Conservation (phyloP, 2,888 invertebrate species). For the Tupiocoris notatus region DNA sequence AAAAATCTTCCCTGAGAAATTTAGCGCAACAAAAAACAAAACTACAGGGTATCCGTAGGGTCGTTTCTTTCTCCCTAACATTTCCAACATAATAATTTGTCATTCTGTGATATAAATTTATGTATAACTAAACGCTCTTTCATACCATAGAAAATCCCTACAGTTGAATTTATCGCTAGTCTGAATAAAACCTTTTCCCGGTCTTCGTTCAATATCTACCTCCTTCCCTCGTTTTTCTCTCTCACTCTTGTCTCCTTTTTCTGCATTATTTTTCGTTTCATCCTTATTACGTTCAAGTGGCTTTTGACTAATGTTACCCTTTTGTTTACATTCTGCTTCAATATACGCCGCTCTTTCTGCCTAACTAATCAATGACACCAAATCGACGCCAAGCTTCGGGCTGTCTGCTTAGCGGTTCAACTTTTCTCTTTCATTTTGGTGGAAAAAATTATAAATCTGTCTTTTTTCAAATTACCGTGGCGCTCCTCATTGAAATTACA, state of each 20-base stretch:
- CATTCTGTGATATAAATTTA: not conserved
- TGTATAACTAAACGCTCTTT: not conserved
- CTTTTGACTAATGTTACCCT: slow-evolving; percentile 20
- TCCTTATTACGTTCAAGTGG: slow-evolving; percentile 20
- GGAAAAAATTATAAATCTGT: not conserved
- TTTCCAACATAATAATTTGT: not conserved
- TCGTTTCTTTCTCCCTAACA: not conserved
- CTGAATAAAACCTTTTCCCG: not conserved
- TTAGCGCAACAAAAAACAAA: not conserved
- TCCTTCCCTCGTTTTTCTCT: not conserved
- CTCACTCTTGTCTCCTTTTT: not conserved
- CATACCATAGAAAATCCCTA: not conserved
- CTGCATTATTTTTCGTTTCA: slow-evolving; percentile 19
- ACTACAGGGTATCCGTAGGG: not conserved
- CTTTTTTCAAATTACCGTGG: not conserved
- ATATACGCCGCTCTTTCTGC: not conserved
- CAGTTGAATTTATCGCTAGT: not conserved
- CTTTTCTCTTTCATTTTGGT: not conserved
- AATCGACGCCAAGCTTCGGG: not conserved
- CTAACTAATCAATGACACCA: not conserved
- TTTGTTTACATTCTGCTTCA: not conserved
- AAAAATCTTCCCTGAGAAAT: not conserved
- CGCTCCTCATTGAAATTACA: not conserved
- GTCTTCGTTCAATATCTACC: not conserved
- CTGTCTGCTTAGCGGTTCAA: not conserved